Evolutionary conservation across 2,113 vertebrate genomes (phyloP).

Genomic region (Notothenia rossii): DNA sequence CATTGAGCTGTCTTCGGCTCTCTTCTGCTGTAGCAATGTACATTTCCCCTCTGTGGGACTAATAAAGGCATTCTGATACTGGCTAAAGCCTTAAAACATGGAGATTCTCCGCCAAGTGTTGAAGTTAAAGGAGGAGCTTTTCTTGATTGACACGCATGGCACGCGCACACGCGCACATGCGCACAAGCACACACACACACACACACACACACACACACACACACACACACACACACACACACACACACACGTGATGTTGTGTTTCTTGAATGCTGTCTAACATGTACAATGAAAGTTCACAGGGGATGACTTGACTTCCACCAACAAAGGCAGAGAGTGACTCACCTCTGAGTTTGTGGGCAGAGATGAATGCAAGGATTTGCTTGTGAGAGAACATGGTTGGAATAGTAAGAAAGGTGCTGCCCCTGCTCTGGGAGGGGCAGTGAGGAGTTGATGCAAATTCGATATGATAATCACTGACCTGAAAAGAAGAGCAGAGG

Average conservation of each 20-base stretch:
- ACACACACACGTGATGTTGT: too few relatives aligned
- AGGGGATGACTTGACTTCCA: not conserved
- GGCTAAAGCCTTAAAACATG: not conserved
- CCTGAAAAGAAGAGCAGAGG: constrained; percentile 49
- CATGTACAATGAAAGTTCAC: constrained; percentile 18
- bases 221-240: not conserved
- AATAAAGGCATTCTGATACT: too few relatives aligned
- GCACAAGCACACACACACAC: too few relatives aligned
- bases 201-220: rapidly evolving
- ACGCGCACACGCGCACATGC: too few relatives aligned
- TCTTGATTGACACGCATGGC: not conserved
- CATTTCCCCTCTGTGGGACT: too few relatives aligned
- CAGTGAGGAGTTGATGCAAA: constrained; percentile 67
- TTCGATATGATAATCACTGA: constrained; percentile 68
- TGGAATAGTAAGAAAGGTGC: constrained; percentile 66
- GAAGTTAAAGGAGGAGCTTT: not conserved
- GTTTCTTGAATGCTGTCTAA: not conserved
- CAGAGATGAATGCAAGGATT: constrained; percentile 57
- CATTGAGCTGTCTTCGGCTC: too few relatives aligned
- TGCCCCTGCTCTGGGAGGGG: constrained; percentile 56
- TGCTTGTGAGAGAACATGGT: constrained; percentile 54
- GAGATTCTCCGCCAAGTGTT: not conserved
- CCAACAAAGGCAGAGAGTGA: constrained; percentile 21
- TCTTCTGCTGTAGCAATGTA: too few relatives aligned
- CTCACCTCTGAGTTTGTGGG: constrained; percentile 34